phyloP scores from a whole-genome alignment of 1,140 invertebrate species.

The Conus ventricosus region DNA sequence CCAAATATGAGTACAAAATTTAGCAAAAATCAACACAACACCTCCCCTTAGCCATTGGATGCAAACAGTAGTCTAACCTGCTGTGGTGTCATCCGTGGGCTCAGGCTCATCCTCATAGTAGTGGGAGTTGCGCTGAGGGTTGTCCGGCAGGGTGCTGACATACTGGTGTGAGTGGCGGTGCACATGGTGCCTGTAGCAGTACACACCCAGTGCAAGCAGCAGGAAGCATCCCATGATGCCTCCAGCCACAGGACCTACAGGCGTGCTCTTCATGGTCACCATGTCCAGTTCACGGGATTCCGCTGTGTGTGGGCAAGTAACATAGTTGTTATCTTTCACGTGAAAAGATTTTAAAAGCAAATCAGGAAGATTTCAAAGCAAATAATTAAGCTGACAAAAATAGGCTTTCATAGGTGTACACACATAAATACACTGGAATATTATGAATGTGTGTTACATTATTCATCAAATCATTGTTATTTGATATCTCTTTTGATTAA shows the following conservation, averaged over 20 bases:
- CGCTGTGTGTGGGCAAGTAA: conserved; percentile 64
- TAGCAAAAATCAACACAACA: no score
- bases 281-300: conserved; percentile 75
- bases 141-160: conserved; percentile 69
- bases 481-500: no score
- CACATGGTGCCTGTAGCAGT: conserved; percentile 79
- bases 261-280: conserved; percentile 76
- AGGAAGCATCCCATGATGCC: conserved; percentile 81
- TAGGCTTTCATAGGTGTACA: no score
- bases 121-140: conserved; percentile 72
- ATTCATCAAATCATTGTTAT: no score
- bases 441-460: no score
- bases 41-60: no score
- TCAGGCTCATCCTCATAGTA: conserved; percentile 77
- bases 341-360: background rate
- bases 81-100: conserved; percentile 64
- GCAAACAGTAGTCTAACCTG: conserved; percentile 50
- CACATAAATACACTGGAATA: no score
- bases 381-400: no score
- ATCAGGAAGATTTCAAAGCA: no score
- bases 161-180: conserved; percentile 71
- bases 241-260: conserved; percentile 81
- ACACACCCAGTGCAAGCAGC: conserved; percentile 79
- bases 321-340: background rate
- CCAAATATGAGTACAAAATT: no score